phyloP scores from a whole-genome alignment of 2,113 vertebrate genomes.

The Periophthalmus modestus region DNA sequence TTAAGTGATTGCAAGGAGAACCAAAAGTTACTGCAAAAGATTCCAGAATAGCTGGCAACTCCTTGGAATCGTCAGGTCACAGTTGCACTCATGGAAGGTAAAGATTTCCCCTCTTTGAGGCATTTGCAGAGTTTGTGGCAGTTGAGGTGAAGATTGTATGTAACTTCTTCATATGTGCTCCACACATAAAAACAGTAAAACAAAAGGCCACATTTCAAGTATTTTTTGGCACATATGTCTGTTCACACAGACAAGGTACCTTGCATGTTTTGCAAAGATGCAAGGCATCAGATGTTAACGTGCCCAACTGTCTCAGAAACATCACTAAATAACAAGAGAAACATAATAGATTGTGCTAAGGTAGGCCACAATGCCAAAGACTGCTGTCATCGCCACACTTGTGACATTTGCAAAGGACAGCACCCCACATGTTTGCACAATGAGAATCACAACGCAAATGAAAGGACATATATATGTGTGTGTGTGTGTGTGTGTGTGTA shows the following conservation, averaged over 20 bases:
- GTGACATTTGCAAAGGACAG: background rate
- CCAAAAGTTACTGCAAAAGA: background rate
- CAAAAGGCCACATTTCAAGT: background rate
- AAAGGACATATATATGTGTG: no score
- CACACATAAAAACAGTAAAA: background rate
- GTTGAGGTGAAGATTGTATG: background rate
- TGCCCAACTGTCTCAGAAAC: background rate
- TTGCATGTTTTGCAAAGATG: background rate
- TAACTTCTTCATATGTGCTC: background rate
- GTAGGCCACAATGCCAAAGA: background rate
- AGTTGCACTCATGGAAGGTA: constrained; percentile 2
- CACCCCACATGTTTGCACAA: background rate
- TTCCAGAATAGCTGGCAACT: constrained; percentile 5
- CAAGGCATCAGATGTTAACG: background rate
- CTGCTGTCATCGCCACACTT: background rate
- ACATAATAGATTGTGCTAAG: background rate
- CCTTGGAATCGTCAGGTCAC: constrained; percentile 12
- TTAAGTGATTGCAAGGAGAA: background rate
- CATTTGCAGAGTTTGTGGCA: background rate
- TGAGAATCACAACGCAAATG: background rate
- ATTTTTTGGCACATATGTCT: background rate
- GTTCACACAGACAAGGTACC: background rate
- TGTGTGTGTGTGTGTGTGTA: no score
- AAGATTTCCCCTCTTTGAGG: background rate
- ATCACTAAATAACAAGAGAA: no score